Base-by-base conservation (phyloP, 1,140 invertebrate genomes). In the Charaxes varanes region DNA sequence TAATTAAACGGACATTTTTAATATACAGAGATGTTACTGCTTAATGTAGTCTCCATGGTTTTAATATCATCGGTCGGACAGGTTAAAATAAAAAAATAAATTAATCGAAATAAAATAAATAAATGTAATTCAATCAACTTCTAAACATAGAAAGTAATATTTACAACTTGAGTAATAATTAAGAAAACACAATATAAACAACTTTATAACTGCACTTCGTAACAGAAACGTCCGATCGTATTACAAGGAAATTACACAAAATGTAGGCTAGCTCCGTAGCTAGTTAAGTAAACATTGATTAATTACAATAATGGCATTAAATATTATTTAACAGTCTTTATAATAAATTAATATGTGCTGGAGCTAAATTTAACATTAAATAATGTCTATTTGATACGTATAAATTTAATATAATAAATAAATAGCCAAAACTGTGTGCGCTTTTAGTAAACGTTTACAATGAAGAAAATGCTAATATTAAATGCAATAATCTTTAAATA, bases 71-170 rank as follows among this genome's bases (percentile, higher is more conserved):
- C 11, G n/a, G 15, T 32, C 4, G 38, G 11, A 35, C 34, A 34
- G 31, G 46, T 53, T 45, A 64, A 57, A 62, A 69, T 69, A 79
- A 70, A 64, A 69, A 70, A 69, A 72, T n/a, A 69, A 56, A 59
- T 59, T 60, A 63, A 69, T 65, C 37, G 48, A 85, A 84, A 84
- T 71, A 80, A 83, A 80, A 84, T 83, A 85, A 83, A 84, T 81
- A 80, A 74, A 70, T 78, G 70, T 81, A 78, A 82, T 82, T 64
- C 62, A 56, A 61, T 53, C 60, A 72, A 63, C 17, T 28, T 37
- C 22, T 32, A 32, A 37, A 44, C 44, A 65, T 69, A 63, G 64
- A 69, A 74, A 77, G 69, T n/a, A n/a, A 72, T 82, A 83, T 85
- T 83, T 82, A 84, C 80, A 85, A 65, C 46, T 64, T 67, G 63